Base-by-base conservation (phyloP, 2,797 vertebrate genomes). In the Serranus cabrilla region DNA sequence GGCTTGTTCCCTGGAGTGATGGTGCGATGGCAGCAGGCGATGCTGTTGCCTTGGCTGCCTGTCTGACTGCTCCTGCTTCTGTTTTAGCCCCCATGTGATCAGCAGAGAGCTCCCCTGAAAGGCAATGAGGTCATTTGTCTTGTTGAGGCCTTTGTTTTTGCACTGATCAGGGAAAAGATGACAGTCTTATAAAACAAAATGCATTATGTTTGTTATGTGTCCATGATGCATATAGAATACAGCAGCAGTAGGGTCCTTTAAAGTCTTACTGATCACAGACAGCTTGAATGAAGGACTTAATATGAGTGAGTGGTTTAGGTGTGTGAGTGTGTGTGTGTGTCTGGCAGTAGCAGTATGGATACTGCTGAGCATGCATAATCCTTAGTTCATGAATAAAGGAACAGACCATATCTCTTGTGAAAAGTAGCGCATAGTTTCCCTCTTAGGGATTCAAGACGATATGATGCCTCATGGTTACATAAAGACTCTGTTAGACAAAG, bases 21-120 rank as follows among this genome's bases (percentile, higher is more conserved):
- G 74, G 61, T 46, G 45, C 13, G 69, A 70, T 65, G 76, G 76
- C 78, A 71, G 68, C 78, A 52, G 65, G 80, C 63, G 74, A 84
- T 67, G 83, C 62, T 52, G 87, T 90, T 85, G 80, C 85, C 88
- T 20, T 77, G 85, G 86, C 75, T 82, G 76, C 87, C 70, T 42
- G 59, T 73, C 54, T 49, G 82, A 73, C 69, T 80, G 78, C 78
- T 76, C 69, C 74, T 10, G 71, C 71, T 50, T 51, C 63, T 76
- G 70, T 67, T 87, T 70, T 20, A n/a, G 56, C 45, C 58, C 51
- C 59, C 45, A 31, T 76, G 70, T 63, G 76, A 85, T 69, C 66
- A 54, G 54, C 59, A 20, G 59, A 42, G 23, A 70, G 65, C 62
- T 73, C 51, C 45, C n/a, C 74, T 67, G 54, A 69, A 57, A 75